Conservation (phyloP, 1,140 invertebrate genomes). For the Bombus balteatus region DNA sequence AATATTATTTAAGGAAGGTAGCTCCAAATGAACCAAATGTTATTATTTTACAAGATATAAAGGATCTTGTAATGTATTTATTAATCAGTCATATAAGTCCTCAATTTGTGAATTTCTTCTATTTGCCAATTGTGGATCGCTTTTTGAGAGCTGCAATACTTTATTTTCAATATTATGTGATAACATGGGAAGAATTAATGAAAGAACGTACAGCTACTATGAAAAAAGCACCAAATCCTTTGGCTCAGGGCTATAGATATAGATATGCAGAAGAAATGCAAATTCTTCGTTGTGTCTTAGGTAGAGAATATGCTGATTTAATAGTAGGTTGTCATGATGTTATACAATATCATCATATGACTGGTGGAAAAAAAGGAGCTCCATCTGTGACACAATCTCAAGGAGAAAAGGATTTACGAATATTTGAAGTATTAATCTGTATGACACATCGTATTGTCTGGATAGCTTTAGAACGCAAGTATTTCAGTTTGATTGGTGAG, state of each 20-base stretch:
- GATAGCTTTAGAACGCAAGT: conserved; percentile 84
- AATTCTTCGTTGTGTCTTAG: conserved; percentile 84
- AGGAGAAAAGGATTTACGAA: conserved; percentile 84
- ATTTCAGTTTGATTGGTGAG: conserved; percentile 84
- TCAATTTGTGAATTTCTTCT: conserved; percentile 85
- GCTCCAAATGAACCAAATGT: conserved; percentile 82
- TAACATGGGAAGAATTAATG: conserved; percentile 84
- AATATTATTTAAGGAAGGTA: conserved; percentile 83
- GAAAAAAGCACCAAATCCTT: conserved; percentile 84
- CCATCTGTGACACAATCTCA: conserved; percentile 78
- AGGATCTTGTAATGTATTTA: conserved; percentile 85
- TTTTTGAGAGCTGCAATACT: conserved; percentile 85
- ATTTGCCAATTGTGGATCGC: conserved; percentile 84
- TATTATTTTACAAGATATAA: conserved; percentile 86
- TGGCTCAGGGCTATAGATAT: conserved; percentile 83
- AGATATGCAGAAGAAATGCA: conserved; percentile 84
- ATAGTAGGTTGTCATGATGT: conserved; percentile 81
- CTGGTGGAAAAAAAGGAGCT: conserved; percentile 77
- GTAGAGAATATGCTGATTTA: conserved; percentile 85
- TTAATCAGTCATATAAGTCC: conserved; percentile 82
- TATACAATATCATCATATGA: conserved; percentile 85
- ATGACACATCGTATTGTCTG: conserved; percentile 85
- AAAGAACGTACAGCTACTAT: conserved; percentile 82
- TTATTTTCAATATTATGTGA: conserved; percentile 85
- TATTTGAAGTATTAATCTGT: conserved; percentile 84